Evolutionary conservation across 2,113 vertebrate genomes (phyloP), one percentile per base, ranked within the genome.

Genomic region (Pelvicachromis taeniatus): DNA sequence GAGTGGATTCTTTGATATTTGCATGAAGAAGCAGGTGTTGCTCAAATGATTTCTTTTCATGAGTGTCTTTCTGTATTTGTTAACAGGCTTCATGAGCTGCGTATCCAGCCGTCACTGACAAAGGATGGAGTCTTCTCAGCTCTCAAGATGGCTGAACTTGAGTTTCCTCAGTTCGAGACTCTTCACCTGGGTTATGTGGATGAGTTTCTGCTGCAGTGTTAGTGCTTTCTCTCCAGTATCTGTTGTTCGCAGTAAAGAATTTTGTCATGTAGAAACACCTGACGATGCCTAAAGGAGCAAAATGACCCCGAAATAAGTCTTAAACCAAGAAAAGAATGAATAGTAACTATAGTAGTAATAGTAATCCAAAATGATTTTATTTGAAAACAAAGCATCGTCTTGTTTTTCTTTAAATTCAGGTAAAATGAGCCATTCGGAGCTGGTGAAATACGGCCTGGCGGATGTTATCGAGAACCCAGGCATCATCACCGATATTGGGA

Each of bases 81-180:
- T 4, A 0, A 68, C 94, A 99, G 98, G 94, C 97, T 99, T 90
- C 98, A 99, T 93, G 99, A 99, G 96, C 97, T 99, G 91, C 97
- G 98, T 78, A 99, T 99, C 92, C 98, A 99, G 95, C 99, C 99
- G 89, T 99, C 98, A 58, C 94, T 99, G 89, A 99, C 98, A 91
- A 99, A 99, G 98, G 99, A 99, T 40, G 98, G 99, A 52, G 99
- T 99, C 82, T 99, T 99, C 93, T 99, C 98, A 75, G 99, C 99
- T 90, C 95, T 99, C 50, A 99, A 99, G 94, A 99, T 99, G 99
- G 99, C 98, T 84, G 98, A 99, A 93, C 95, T 99, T 89, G 98
- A 99, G 94, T 99, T 99, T 84, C 98, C 99, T 26, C 99, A 99
- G 92, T 99, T 99, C 96, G 99, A 99, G 96, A 99, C 98, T 3